A percentile compares a stretch with the other conserved stretches of the same genome.
phyloP scores from a whole-genome alignment of 2,113 vertebrate species.

The Eurypyga helias region DNA sequence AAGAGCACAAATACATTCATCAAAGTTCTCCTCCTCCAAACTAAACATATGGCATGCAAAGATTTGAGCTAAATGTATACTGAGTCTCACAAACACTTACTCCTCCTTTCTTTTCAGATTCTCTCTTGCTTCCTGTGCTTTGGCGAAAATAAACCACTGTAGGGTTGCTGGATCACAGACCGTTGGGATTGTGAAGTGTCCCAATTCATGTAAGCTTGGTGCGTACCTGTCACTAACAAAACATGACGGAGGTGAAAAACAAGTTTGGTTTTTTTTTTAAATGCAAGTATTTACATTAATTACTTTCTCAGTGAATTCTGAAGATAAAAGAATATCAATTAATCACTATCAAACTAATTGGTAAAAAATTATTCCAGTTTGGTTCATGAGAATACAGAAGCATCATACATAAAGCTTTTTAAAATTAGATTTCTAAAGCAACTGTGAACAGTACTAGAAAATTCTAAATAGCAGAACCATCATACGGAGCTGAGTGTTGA shows the following conservation, averaged over 20 bases:
- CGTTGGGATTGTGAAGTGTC: constrained; percentile 88
- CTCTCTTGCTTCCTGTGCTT: constrained; percentile 85
- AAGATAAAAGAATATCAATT: background rate
- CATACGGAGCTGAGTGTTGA: background rate
- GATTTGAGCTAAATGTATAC: background rate
- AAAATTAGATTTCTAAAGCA: background rate
- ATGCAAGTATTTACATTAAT: background rate
- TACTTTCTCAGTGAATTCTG: background rate
- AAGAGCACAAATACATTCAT: background rate
- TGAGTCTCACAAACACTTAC: constrained; percentile 77
- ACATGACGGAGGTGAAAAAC: background rate
- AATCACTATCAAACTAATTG: background rate
- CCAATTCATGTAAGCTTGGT: constrained; percentile 87
- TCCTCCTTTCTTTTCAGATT: constrained; percentile 79
- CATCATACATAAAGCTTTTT: background rate
- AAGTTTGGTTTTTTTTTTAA: background rate
- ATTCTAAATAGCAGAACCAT: background rate
- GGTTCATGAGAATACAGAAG: background rate
- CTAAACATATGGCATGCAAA: background rate
- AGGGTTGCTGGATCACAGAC: constrained; percentile 82
- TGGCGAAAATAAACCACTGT: constrained; percentile 87
- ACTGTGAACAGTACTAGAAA: background rate
- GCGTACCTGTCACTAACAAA: constrained; percentile 82
- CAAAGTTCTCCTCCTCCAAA: background rate
- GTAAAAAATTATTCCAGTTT: background rate